Evolutionary conservation across 2,797 vertebrate species (phyloP), one percentile per base, ranked within the genome.

Genomic region (Todus mexicanus): DNA sequence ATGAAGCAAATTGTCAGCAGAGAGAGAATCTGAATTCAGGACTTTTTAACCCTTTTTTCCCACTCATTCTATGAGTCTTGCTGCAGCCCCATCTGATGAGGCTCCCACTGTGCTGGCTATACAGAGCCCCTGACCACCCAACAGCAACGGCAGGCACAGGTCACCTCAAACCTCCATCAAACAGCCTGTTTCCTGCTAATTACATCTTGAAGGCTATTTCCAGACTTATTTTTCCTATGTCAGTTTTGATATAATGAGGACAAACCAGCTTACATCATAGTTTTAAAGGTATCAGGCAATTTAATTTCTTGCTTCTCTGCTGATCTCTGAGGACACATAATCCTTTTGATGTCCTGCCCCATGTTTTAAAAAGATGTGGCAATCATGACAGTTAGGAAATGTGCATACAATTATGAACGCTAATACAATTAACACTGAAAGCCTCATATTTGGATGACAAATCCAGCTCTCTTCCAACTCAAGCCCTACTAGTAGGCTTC

Each of bases 391-490:
- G 87, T 66, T 94, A 42, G 90, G 68, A 94, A 94, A 90, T 53
- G 51, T 83, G 77, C 60, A 89, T 45, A 13, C 40, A 70, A 77
- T 87, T 87, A 93, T 27, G 50, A 74, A 81, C 66, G 75, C 63
- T 91, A 94, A 92, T 89, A 70, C 48, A 90, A 91, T 96, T 94
- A 93, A 74, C 48, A 91, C 43, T 35, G 57, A 85, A 89, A 81
- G 59, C 43, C 65, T 92, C 61, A 51, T 50, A 51, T 31, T 74
- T 72, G 82, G 38, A 91, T 69, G 45, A 87, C 23, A 91, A 92
- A 91, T 19, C 5, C 38, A 84, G 43, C 51, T 80, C 65, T 73
- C 60, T 94, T 91, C 73, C 66, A 94, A 53, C 47, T 81, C 79
- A 60, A 86, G 17, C 25, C 18, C 64, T 75, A 71, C 69, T 84